Percentiles rank a stretch among this genome's conserved stretches.
These are phyloP conservation scores for Synchiropus splendidus DNA, from an alignment of 2,113 vertebrate genomes.

Conservation along the genomic window DNA sequence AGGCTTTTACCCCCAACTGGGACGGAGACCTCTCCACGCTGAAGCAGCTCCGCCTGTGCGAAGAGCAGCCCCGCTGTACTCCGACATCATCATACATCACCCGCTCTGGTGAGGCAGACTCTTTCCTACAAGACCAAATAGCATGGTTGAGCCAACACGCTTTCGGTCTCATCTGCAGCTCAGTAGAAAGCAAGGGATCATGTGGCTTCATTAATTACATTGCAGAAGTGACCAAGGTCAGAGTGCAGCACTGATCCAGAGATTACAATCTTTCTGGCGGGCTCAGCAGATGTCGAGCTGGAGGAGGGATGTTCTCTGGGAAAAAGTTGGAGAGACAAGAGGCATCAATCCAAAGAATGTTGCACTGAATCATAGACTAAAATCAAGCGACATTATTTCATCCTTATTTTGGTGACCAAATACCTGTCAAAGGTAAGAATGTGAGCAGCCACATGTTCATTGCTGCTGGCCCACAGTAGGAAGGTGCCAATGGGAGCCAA, in stretches of 20 bases:
- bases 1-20: slow-evolving; percentile 3
- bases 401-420: too few species aligned
- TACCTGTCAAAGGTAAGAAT: too few species aligned
- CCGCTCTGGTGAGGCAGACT: not conserved
- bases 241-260: not conserved
- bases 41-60: not conserved
- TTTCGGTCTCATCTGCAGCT: not conserved
- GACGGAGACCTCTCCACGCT: not conserved
- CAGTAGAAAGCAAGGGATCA: not conserved
- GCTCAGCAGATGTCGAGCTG: not conserved
- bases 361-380: too few species aligned
- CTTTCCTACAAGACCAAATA: not conserved
- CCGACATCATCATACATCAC: slow-evolving; percentile 4
- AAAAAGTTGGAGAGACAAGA: too few species aligned
- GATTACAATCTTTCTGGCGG: not conserved
- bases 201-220: slow-evolving; percentile 7
- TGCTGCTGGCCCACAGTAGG: too few species aligned
- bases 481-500: too few species aligned
- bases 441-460: too few species aligned
- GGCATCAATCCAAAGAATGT: too few species aligned
- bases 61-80: not conserved
- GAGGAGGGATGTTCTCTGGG: too few species aligned
- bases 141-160: slow-evolving; percentile 3
- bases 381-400: too few species aligned
- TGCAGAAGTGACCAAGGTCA: slow-evolving; percentile 4